phyloP scores from a whole-genome alignment of 2,113 vertebrate genomes.

The Erythrolamprus reginae region DNA sequence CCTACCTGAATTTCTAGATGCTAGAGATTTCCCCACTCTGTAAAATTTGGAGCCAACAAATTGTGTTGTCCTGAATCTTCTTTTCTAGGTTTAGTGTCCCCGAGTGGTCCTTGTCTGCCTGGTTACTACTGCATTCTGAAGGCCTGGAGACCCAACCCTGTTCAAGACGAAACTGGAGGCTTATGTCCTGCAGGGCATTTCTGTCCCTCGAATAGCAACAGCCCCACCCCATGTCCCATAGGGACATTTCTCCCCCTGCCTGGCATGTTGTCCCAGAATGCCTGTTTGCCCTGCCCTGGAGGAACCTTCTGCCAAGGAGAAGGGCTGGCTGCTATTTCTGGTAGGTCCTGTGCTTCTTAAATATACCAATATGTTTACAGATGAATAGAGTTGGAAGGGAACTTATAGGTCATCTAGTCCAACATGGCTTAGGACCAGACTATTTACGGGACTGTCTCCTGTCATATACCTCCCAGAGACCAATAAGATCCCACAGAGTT shows the following conservation, averaged over 20 bases:
- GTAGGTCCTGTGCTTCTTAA: conserved; percentile 1
- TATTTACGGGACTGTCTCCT: no score
- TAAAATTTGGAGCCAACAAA: background rate
- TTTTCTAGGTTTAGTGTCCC: conserved; percentile 65
- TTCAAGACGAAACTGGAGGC: conserved; percentile 54
- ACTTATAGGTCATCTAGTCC: no score
- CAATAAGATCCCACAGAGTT: no score
- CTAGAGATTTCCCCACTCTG: background rate
- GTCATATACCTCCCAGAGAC: no score
- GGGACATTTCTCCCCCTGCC: conserved; percentile 70
- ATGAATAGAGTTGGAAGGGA: no score
- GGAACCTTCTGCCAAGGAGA: conserved; percentile 74
- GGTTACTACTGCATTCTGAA: conserved; percentile 77
- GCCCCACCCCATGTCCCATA: conserved; percentile 71
- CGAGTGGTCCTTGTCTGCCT: conserved; percentile 72
- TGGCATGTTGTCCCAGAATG: conserved; percentile 60
- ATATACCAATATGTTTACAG: no score
- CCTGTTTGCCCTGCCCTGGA: conserved; percentile 74
- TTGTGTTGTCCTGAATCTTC: background rate
- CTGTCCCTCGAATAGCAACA: conserved; percentile 74
- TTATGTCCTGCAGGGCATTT: conserved; percentile 76
- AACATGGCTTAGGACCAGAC: no score
- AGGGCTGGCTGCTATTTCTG: conserved; percentile 62
- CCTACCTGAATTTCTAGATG: background rate
- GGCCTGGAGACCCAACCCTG: conserved; percentile 65